Evolutionary conservation across 2,888 invertebrate genomes (phyloP).

Genomic region (Ophioninae sp.): DNA sequence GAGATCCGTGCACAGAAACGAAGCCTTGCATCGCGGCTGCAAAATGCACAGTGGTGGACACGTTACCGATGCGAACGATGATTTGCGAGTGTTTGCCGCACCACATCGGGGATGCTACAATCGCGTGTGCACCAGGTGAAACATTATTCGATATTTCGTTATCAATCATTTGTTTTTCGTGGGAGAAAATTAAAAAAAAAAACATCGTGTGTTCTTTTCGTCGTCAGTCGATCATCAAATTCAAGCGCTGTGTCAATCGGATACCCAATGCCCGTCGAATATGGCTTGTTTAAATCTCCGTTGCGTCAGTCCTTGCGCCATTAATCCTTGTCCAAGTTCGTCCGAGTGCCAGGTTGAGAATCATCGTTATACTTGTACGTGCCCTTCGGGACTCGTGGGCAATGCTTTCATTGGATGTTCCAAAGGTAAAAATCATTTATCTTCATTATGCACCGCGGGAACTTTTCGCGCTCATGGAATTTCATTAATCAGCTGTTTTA

Average conservation of each 20-base stretch:
- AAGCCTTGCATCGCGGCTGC: slow-evolving; percentile 91
- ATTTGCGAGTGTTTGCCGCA: slow-evolving; percentile 93
- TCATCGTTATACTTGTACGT: slow-evolving; percentile 90
- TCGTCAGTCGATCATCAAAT: slow-evolving; percentile 72
- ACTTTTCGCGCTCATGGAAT: no score
- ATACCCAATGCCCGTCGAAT: slow-evolving; percentile 88
- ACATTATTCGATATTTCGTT: slow-evolving; percentile 9
- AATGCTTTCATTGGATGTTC: slow-evolving; percentile 92
- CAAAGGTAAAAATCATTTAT: slow-evolving; percentile 76
- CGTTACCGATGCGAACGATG: slow-evolving; percentile 93
- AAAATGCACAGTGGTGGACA: slow-evolving; percentile 92
- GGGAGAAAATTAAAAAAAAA: not conserved
- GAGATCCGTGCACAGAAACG: slow-evolving; percentile 90
- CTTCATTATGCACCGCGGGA: not conserved
- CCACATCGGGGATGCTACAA: slow-evolving; percentile 92
- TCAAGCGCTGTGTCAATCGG: slow-evolving; percentile 86
- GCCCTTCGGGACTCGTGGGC: slow-evolving; percentile 88
- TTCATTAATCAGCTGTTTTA: no score
- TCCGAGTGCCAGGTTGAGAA: slow-evolving; percentile 90
- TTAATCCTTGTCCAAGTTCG: slow-evolving; percentile 88
- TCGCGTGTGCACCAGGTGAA: slow-evolving; percentile 91
- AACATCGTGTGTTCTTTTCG: slow-evolving; percentile 20
- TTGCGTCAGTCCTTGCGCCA: slow-evolving; percentile 90
- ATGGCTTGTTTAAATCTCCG: slow-evolving; percentile 88
- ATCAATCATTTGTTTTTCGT: no score